Base-by-base conservation (phyloP, 23 tunicate genomes). In the Styela clava region DNA sequence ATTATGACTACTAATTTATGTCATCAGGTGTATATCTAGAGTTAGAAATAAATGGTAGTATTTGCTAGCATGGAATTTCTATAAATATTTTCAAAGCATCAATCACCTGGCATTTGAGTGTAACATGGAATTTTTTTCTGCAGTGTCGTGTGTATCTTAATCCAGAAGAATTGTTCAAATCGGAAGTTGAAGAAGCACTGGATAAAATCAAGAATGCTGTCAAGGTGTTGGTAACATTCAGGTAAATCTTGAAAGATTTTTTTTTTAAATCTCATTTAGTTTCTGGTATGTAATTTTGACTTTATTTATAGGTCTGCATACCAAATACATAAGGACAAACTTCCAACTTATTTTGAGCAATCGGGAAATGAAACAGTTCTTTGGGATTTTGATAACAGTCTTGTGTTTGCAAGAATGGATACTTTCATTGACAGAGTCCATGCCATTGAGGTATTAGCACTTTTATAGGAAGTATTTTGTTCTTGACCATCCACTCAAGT, bases 331-430 rank as follows among this genome's bases (percentile, higher is more conserved):
- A 93, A 93, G 81, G 98, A 79, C 3, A 85, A 86, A 26, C 77
- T 94, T 68, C 52, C 84, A 27, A 56, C 82, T 23, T 94, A 74
- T 79, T 94, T 88, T 68, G 91, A 87, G 52, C 88, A 87, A 24
- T 77, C 68, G 69, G 89, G 78, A 35, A 80, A 83, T 35, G 90
- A 94, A 56, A 88, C 86, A 24, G 84, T 85, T 33, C 34, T 79
- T 31, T 94, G 98, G 98, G 98, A 94, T 62, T 94, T 94, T 37
- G 94, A 88, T 52, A 88, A 85, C 85, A 79, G 61, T 33, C 87
- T 94, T 19, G 88, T 94, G 20, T 94, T 94, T 74, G 86, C 88
- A 21, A 52, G 91, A 32, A 64, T 83, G 33, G 95, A 94, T 37
- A 2, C 69, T 19, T 94, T 88, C 69, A 69, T 89, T 35, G 52